Evolutionary conservation across 2,113 vertebrate genomes (phyloP).

Genomic region (Ibidorhyncha struthersii): DNA sequence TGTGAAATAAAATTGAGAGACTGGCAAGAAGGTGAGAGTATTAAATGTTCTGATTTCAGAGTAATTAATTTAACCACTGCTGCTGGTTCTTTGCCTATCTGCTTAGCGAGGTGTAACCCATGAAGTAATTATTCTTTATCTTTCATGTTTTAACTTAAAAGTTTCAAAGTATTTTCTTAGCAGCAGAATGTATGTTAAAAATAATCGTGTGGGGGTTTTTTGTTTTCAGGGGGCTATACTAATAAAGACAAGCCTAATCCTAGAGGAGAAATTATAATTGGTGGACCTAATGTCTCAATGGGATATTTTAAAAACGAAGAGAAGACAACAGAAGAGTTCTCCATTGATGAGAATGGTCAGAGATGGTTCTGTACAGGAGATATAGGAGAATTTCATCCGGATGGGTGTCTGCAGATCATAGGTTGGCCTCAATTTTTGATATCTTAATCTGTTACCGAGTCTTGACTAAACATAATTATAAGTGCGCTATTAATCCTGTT

Average conservation of each 20-base stretch:
- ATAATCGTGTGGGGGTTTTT: neutral
- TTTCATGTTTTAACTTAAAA: neutral
- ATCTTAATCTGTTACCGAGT: neutral
- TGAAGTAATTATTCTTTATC: neutral
- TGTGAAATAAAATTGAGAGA: constrained; percentile 92
- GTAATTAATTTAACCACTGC: neutral
- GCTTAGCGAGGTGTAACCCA: neutral
- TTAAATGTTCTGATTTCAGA: neutral
- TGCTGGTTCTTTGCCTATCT: neutral
- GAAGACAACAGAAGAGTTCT: constrained; percentile 84
- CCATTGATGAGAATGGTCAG: constrained; percentile 86
- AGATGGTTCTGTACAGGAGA: constrained; percentile 98
- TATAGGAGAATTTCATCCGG: constrained; percentile 91
- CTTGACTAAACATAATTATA: neutral
- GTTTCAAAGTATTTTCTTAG: neutral
- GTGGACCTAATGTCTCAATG: constrained; percentile 93
- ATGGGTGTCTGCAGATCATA: constrained; percentile 95
- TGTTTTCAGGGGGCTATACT: constrained; percentile 89
- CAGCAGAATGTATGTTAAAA: neutral
- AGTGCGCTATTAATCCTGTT: neutral
- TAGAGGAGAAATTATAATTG: constrained; percentile 93
- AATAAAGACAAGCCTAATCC: constrained; percentile 89
- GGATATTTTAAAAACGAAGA: constrained; percentile 90
- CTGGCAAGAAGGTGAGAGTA: constrained; percentile 90
- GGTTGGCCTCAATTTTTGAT: constrained; percentile 74